A percentile compares a stretch with the other conserved stretches of the same genome.
Evolutionary conservation across 1,140 invertebrate genomes (phyloP).

Genomic region (Tetranychus cinnabarinus): DNA sequence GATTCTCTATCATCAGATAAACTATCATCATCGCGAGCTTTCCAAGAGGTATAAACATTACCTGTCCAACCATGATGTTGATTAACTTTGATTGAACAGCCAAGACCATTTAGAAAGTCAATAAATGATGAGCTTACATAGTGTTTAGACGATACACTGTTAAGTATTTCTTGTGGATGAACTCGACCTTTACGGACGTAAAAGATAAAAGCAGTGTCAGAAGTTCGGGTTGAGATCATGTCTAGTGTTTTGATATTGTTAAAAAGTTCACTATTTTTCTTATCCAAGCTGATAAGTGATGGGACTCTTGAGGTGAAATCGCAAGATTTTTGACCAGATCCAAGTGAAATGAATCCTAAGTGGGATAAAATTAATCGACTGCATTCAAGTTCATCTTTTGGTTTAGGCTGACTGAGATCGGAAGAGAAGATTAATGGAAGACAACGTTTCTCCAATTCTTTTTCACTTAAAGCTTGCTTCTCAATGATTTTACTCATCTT

Average conservation of each 20-base stretch:
- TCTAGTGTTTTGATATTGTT: constrained; percentile 47
- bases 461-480: constrained; percentile 18
- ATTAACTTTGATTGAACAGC: constrained; percentile 55
- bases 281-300: constrained; percentile 52
- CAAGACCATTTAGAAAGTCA: constrained; percentile 54
- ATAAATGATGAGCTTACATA: constrained; percentile 43
- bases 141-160: constrained; percentile 39
- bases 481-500: constrained; percentile 20
- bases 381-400: constrained; percentile 59
- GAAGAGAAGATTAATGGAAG: constrained; percentile 19
- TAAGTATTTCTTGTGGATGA: constrained; percentile 46
- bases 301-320: constrained; percentile 15
- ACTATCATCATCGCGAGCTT: constrained; percentile 5
- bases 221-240: constrained; percentile 51
- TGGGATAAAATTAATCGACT: constrained; percentile 77
- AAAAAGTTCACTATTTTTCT: constrained; percentile 39
- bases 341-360: constrained; percentile 62
- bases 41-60: constrained; percentile 53
- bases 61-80: constrained; percentile 76
- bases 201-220: constrained; percentile 81
- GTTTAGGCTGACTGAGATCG: constrained; percentile 49
- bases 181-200: constrained; percentile 70
- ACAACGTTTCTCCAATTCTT: constrained; percentile 13
- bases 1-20: not conserved
- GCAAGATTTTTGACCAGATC: not conserved